Evolutionary conservation across 2,113 vertebrate genomes (phyloP).

Genomic region (Maccullochella peelii): DNA sequence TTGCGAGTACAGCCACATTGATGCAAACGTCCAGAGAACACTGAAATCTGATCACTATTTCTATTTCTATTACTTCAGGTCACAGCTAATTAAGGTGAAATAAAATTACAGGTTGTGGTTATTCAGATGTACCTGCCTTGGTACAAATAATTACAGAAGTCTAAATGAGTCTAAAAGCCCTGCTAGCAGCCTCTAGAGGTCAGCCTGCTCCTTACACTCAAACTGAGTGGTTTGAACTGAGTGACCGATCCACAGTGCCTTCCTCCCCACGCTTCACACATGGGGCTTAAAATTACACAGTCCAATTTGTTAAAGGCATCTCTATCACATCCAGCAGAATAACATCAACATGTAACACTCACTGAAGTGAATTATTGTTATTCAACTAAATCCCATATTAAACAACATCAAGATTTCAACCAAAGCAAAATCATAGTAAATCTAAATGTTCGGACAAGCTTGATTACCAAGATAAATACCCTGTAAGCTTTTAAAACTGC

Average conservation of each 20-base stretch:
- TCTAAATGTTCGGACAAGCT: conserved; percentile 10
- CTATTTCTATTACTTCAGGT: conserved; percentile 44
- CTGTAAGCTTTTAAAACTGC: conserved; percentile 26
- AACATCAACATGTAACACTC: conserved; percentile 47
- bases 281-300: conserved; percentile 27
- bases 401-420: conserved; percentile 13
- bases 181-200: conserved; percentile 27
- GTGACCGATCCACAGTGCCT: conserved; percentile 5
- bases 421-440: conserved; percentile 12
- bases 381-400: background rate
- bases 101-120: conserved; percentile 33
- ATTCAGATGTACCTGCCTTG: conserved; percentile 17
- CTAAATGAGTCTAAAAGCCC: background rate
- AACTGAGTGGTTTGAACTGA: conserved; percentile 29
- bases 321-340: conserved; percentile 65
- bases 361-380: conserved; percentile 24
- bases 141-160: conserved; percentile 18
- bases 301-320: conserved; percentile 71
- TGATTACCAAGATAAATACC: conserved; percentile 30
- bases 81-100: conserved; percentile 26
- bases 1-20: conserved; percentile 49
- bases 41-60: conserved; percentile 36
- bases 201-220: conserved; percentile 5
- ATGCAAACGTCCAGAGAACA: conserved; percentile 49
- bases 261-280: background rate